phyloP scores from a whole-genome alignment of 2,113 vertebrate species.

The Oceanites oceanicus region DNA sequence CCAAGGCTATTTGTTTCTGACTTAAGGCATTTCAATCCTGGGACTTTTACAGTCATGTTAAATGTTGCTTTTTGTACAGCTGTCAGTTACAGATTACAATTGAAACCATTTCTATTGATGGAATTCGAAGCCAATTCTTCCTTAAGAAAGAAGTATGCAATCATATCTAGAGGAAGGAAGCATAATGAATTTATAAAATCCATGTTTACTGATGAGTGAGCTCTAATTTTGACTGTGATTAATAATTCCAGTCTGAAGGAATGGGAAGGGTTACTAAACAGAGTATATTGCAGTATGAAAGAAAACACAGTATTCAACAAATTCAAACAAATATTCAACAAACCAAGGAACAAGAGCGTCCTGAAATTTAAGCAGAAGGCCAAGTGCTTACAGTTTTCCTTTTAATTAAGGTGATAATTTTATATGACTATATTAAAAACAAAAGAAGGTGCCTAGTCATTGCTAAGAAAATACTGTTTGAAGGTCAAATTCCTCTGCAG shows the following conservation, averaged over 20 bases:
- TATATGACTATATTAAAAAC: not conserved
- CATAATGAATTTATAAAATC: not conserved
- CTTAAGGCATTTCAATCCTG: not conserved
- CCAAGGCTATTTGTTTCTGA: not conserved
- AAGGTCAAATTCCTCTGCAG: constrained; percentile 49
- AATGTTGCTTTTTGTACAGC: not conserved
- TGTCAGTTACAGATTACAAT: not conserved
- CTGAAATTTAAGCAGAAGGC: not conserved
- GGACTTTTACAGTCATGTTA: not conserved
- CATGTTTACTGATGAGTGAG: not conserved
- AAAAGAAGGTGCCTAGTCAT: not conserved
- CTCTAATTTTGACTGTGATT: not conserved
- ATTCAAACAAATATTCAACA: not conserved
- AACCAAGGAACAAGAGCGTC: not conserved
- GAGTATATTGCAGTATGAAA: not conserved
- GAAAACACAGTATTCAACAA: not conserved
- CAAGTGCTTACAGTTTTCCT: not conserved
- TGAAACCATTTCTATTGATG: not conserved
- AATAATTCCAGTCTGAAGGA: not conserved
- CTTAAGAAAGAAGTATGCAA: not conserved
- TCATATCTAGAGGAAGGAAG: not conserved
- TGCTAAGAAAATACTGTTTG: not conserved
- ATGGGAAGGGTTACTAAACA: not conserved
- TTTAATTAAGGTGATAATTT: constrained; percentile 18
- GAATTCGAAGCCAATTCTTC: not conserved